Conservation (phyloP, 2,113 vertebrate genomes). For the Aptenodytes forsteri region DNA sequence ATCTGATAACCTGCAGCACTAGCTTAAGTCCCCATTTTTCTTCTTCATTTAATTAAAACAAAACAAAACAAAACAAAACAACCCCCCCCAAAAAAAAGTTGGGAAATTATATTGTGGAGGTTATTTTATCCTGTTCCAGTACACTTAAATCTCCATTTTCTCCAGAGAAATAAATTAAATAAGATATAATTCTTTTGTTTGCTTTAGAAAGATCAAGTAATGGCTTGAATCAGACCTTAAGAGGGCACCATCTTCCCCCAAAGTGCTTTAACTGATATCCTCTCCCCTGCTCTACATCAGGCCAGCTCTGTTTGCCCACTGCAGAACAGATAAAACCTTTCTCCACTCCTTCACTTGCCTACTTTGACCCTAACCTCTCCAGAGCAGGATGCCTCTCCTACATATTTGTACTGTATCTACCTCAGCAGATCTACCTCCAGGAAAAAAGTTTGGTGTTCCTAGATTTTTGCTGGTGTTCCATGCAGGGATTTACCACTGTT, state of each 20-base stretch:
- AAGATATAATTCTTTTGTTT: slow-evolving; percentile 14
- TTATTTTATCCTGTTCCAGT: slow-evolving; percentile 3
- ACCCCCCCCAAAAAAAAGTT: neutral
- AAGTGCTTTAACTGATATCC: neutral
- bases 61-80: neutral
- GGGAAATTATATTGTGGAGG: slow-evolving; percentile 24
- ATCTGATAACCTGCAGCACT: slow-evolving; percentile 52
- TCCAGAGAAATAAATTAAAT: slow-evolving; percentile 16
- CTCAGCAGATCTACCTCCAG: neutral
- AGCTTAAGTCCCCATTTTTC: neutral
- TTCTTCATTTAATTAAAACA: slow-evolving; percentile 44
- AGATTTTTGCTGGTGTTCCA: neutral
- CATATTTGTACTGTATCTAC: neutral
- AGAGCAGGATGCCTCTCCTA: neutral
- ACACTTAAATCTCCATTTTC: slow-evolving; percentile 47
- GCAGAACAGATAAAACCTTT: neutral
- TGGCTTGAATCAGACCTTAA: neutral
- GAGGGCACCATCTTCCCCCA: neutral
- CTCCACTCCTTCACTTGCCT: neutral
- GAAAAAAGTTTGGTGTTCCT: neutral
- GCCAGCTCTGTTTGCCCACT: neutral
- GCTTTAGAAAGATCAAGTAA: neutral
- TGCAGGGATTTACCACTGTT: neutral
- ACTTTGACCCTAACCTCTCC: neutral
- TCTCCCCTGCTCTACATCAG: neutral